phyloP scores from a whole-genome alignment of 1,140 invertebrate species.

The Mycetomoellerius zeteki region DNA sequence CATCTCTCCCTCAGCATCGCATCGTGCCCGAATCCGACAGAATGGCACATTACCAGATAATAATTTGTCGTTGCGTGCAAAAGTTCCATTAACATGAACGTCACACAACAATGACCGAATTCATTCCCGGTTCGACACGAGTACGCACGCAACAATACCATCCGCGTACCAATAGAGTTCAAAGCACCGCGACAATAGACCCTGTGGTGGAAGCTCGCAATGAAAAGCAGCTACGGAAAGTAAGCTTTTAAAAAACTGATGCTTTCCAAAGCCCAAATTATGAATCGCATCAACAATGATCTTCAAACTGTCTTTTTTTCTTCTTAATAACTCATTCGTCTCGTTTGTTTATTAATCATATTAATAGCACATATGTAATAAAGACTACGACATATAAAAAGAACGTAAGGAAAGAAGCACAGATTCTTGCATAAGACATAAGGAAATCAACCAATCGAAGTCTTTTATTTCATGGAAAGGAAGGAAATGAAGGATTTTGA shows the following conservation, averaged over 20 bases:
- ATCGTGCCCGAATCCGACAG: neutral
- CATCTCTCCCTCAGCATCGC: neutral
- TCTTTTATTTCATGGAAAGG: too few species aligned
- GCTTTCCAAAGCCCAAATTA: neutral
- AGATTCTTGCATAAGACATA: too few species aligned
- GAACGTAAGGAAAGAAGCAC: too few species aligned
- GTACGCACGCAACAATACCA: slow-evolving; percentile 71
- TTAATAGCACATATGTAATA: too few species aligned
- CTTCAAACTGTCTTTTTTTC: neutral
- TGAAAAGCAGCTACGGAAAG: slow-evolving; percentile 41
- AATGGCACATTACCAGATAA: slow-evolving; percentile 50
- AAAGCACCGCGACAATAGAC: slow-evolving; percentile 66
- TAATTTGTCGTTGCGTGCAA: slow-evolving; percentile 62
- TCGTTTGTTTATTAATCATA: too few species aligned
- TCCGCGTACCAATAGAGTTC: slow-evolving; percentile 63
- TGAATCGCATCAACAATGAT: neutral
- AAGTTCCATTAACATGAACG: slow-evolving; percentile 67
- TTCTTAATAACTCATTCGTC: neutral
- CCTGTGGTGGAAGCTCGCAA: slow-evolving; percentile 22
- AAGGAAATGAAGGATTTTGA: too few species aligned
- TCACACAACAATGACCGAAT: slow-evolving; percentile 69
- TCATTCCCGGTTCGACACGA: slow-evolving; percentile 61
- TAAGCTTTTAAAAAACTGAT: slow-evolving; percentile 14
- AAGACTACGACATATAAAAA: too few species aligned
- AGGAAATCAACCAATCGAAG: too few species aligned